Conservation (phyloP, 2,888 invertebrate genomes). For the Scaptodrosophila latifasciaeformis region DNA sequence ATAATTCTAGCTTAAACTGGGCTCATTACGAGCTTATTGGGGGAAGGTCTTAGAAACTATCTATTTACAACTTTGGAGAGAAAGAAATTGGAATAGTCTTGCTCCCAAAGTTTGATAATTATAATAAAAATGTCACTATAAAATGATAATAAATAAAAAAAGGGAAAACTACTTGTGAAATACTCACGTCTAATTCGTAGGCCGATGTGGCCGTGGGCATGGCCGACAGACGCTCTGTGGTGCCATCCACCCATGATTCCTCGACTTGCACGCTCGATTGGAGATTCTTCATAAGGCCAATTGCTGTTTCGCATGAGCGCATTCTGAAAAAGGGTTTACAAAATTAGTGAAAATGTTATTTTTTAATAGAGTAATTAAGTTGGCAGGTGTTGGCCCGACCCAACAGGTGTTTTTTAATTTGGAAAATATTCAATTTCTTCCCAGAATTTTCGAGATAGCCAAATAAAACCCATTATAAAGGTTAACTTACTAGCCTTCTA, state of each 20-base stretch:
- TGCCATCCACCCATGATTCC: conserved; percentile 91
- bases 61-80: background rate
- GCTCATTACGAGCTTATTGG: too few relatives aligned
- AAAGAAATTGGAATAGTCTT: too few relatives aligned
- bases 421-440: too few relatives aligned
- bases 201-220: conserved; percentile 80
- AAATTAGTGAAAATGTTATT: conserved; percentile 8
- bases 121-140: conserved; percentile 20
- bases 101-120: conserved; percentile 13
- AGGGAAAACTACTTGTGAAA: conserved; percentile 1
- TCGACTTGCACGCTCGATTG: conserved; percentile 91
- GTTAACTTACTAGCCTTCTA: background rate
- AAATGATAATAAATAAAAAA: conserved; percentile 17
- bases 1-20: background rate
- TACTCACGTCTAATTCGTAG: conserved; percentile 76
- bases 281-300: conserved; percentile 92
- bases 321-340: conserved; percentile 80
- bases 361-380: too few relatives aligned
- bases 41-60: background rate
- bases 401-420: too few relatives aligned
- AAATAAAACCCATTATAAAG: conserved; percentile 1
- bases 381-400: too few relatives aligned
- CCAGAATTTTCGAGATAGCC: too few relatives aligned
- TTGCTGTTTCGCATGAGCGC: conserved; percentile 92
- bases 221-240: conserved; percentile 86